Percentiles rank a stretch among this genome's conserved stretches.
phyloP scores from a whole-genome alignment of 2,113 vertebrate species.

The Neofelis nebulosa region DNA sequence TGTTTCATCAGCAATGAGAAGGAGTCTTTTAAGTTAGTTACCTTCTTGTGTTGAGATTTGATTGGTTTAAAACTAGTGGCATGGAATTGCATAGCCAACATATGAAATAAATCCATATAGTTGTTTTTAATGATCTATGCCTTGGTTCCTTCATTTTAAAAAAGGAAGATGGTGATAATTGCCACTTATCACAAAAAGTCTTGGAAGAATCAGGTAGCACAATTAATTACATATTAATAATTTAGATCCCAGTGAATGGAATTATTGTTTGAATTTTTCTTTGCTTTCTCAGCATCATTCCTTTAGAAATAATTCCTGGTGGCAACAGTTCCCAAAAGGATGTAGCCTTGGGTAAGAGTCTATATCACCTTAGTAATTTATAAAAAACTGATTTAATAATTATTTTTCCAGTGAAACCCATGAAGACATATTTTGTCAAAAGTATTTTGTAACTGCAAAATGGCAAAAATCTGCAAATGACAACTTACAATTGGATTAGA shows the following conservation, averaged over 20 bases:
- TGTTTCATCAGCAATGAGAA: slow-evolving; percentile 40
- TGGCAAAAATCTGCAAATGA: slow-evolving; percentile 48
- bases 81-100: not conserved
- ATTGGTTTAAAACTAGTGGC: slow-evolving; percentile 25
- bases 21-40: slow-evolving; percentile 21
- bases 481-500: slow-evolving; percentile 50
- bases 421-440: slow-evolving; percentile 38
- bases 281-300: slow-evolving; percentile 14
- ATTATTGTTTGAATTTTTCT: slow-evolving; percentile 25
- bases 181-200: not conserved
- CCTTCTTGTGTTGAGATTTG: slow-evolving; percentile 15
- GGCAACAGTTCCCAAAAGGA: not conserved
- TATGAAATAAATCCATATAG: not conserved
- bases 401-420: slow-evolving; percentile 52
- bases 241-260: not conserved
- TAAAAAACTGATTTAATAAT: slow-evolving; percentile 40
- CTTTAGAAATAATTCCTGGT: slow-evolving; percentile 52
- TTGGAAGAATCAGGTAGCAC: not conserved
- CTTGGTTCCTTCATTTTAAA: slow-evolving; percentile 49
- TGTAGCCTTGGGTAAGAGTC: not conserved
- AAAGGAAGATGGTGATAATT: not conserved
- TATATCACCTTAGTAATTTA: slow-evolving; percentile 30
- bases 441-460: slow-evolving; percentile 45
- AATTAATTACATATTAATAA: slow-evolving; percentile 40
- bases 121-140: slow-evolving; percentile 21